A percentile compares a stretch with the other conserved stretches of the same genome.
These are phyloP conservation scores for Rhabdomys dilectus DNA, from an alignment of 2,113 vertebrate species.

Conservation along the genomic window DNA sequence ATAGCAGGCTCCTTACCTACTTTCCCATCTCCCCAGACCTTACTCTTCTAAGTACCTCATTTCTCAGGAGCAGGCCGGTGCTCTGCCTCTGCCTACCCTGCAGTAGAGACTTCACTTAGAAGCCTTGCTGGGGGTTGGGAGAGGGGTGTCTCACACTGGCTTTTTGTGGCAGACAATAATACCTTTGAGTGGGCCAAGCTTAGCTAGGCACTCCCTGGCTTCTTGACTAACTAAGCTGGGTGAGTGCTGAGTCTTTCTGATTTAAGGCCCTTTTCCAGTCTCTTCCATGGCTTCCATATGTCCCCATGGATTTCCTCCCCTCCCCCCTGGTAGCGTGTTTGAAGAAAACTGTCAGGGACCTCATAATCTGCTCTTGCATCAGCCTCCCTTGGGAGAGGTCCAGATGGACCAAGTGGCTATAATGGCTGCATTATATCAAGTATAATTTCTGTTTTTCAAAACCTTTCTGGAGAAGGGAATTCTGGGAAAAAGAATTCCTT, in stretches of 20 bases:
- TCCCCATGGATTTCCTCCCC: background rate
- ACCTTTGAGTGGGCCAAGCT: conserved; percentile 81
- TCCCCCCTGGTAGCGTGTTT: conserved; percentile 85
- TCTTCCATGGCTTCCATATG: background rate
- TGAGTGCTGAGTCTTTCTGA: conserved; percentile 76
- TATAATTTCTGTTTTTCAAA: background rate
- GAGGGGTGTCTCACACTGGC: background rate
- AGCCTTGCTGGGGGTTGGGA: background rate
- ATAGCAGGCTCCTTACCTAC: background rate
- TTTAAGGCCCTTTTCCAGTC: conserved; percentile 84
- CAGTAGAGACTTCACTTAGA: background rate
- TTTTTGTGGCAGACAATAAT: conserved; percentile 83
- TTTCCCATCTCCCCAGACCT: background rate
- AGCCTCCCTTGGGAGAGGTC: conserved; percentile 53
- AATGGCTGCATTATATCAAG: conserved; percentile 70
- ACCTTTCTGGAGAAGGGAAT: background rate
- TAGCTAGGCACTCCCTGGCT: conserved; percentile 44
- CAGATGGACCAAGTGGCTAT: conserved; percentile 21
- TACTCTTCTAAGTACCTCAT: background rate
- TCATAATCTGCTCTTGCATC: conserved; percentile 45
- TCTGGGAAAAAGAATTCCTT: conserved; percentile 48
- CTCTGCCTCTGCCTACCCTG: background rate
- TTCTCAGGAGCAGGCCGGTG: background rate
- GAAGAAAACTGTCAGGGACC: conserved; percentile 83
- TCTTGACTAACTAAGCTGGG: conserved; percentile 72